Conservation (phyloP, 2,888 invertebrate species). For the Halictus ligatus region DNA sequence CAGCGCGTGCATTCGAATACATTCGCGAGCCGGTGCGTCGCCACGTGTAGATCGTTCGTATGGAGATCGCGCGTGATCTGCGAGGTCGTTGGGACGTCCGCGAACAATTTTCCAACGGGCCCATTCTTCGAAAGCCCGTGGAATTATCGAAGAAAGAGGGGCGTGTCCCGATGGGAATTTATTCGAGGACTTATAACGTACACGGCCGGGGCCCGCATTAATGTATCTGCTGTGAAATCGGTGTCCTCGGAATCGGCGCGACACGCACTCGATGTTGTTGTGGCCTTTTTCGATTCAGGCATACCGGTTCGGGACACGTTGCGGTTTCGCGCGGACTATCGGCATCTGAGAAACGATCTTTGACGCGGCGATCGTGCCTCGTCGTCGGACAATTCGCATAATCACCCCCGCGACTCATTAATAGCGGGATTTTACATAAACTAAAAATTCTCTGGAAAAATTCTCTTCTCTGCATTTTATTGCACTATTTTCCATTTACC, state of each 20-base stretch:
- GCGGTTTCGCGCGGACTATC: conserved; percentile 56
- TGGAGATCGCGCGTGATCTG: background rate
- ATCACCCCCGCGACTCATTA: conserved; percentile 41
- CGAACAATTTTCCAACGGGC: conserved; percentile 36
- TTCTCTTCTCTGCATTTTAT: too few species aligned
- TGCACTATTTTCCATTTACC: too few species aligned
- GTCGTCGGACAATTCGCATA: conserved; percentile 44
- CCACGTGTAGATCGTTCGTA: background rate
- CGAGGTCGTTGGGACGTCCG: conserved; percentile 8
- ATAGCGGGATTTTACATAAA: too few species aligned
- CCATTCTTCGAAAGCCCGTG: conserved; percentile 42
- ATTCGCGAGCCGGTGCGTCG: background rate
- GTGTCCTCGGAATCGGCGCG: conserved; percentile 77
- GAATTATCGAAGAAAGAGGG: conserved; percentile 61
- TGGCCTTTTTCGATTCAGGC: conserved; percentile 60
- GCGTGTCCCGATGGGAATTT: conserved; percentile 65
- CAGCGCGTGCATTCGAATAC: too few species aligned
- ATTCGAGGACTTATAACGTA: conserved; percentile 70
- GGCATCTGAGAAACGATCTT: conserved; percentile 54
- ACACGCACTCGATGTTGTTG: conserved; percentile 78
- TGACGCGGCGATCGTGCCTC: conserved; percentile 41
- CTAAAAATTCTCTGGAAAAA: too few species aligned
- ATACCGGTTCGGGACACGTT: conserved; percentile 67
- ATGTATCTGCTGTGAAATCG: conserved; percentile 81
- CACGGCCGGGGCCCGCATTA: conserved; percentile 75